Evolutionary conservation across 2,888 invertebrate species (phyloP).

Genomic region (Physocephala rufipes): DNA sequence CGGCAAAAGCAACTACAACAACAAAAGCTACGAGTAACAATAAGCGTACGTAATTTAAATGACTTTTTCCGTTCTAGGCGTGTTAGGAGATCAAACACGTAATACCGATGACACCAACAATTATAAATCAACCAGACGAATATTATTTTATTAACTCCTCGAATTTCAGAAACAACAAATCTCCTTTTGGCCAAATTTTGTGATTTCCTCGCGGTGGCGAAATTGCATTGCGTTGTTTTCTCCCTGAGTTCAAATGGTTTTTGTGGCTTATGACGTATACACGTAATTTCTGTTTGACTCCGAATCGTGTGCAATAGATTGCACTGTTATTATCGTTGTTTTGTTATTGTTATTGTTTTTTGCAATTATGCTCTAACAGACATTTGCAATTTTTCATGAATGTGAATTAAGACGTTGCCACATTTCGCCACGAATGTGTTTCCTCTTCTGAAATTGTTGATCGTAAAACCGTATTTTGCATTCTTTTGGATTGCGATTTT

Average conservation of each 20-base stretch:
- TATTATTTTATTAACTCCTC: not conserved
- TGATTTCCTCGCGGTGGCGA: conserved; percentile 1
- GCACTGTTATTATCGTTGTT: not conserved
- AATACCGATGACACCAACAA: too few species aligned
- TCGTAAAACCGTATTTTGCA: too few species aligned
- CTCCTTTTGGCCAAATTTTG: conserved; percentile 16
- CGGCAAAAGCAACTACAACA: not conserved
- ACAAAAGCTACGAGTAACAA: too few species aligned
- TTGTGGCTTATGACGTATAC: too few species aligned
- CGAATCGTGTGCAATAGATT: not conserved
- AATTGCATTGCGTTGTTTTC: not conserved
- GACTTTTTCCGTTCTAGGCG: not conserved
- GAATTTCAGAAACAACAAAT: not conserved
- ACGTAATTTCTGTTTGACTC: not conserved
- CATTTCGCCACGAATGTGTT: too few species aligned
- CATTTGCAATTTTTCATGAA: conserved; percentile 9
- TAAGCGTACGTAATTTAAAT: not conserved
- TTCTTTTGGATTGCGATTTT: too few species aligned
- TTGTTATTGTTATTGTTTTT: not conserved
- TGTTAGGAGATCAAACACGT: too few species aligned
- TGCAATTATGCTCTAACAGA: not conserved
- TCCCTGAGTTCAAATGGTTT: too few species aligned
- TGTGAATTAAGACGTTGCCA: not conserved
- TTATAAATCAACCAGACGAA: not conserved
- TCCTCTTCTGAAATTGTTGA: too few species aligned